These are phyloP conservation scores for Lissocephala sabroskyi DNA, from an alignment of 2,888 invertebrate genomes.

Conservation along the genomic window DNA sequence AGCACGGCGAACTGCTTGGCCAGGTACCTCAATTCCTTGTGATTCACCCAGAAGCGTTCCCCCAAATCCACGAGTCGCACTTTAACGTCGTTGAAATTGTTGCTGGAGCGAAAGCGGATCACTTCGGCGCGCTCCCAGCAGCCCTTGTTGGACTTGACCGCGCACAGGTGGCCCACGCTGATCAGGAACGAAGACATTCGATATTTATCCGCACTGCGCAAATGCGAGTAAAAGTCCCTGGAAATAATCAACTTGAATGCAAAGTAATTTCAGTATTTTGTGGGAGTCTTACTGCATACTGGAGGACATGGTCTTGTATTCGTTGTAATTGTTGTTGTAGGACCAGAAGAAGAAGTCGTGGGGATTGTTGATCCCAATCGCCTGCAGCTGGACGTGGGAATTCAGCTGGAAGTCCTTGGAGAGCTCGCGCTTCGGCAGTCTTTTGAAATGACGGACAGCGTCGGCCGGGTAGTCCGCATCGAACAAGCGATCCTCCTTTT, in stretches of 20 bases:
- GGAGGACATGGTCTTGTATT: constrained; percentile 41
- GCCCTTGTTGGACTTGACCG: constrained; percentile 24
- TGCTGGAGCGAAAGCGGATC: constrained; percentile 10
- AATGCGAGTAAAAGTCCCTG: constrained; percentile 50
- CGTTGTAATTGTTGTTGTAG: constrained; percentile 37
- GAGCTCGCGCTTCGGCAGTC: constrained; percentile 30
- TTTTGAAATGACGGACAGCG: constrained; percentile 41
- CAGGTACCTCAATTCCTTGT: constrained; percentile 52
- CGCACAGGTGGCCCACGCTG: constrained; percentile 58
- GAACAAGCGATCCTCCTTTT: constrained; percentile 53
- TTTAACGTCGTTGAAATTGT: constrained; percentile 48
- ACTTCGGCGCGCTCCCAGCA: constrained; percentile 67
- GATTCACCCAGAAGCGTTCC: constrained; percentile 46
- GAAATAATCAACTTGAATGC: not conserved
- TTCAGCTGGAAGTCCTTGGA: constrained; percentile 9
- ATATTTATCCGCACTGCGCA: too few species aligned
- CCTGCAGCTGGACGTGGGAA: constrained; percentile 20
- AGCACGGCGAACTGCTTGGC: constrained; percentile 45
- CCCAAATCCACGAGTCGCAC: constrained; percentile 66
- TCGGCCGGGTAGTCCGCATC: constrained; percentile 55
- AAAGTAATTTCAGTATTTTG: too few species aligned
- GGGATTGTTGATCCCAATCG: constrained; percentile 15
- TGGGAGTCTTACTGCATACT: constrained; percentile 58
- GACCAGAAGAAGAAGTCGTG: constrained; percentile 64
- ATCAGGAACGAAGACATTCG: constrained; percentile 52